Conservation (phyloP, 1,140 invertebrate species). For the Heliconius congener region DNA sequence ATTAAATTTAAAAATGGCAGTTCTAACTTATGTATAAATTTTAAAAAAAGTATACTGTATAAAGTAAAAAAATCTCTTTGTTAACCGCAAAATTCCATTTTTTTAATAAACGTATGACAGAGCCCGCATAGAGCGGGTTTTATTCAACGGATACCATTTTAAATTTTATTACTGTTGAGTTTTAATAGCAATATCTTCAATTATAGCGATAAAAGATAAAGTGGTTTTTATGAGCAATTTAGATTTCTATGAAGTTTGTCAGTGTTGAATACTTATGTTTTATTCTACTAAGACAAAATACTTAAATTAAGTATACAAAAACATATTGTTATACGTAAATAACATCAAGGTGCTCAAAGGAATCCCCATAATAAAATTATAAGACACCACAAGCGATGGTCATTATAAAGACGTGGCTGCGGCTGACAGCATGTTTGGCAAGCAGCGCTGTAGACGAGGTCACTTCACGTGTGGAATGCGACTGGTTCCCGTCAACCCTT, state of each 20-base stretch:
- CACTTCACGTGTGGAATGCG: constrained; percentile 51
- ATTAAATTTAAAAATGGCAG: not conserved
- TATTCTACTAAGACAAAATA: not conserved
- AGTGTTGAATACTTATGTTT: not conserved
- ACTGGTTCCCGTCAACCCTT: constrained; percentile 50
- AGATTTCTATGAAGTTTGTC: not conserved
- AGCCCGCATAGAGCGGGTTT: constrained; percentile 55
- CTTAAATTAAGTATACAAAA: not conserved
- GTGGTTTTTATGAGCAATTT: constrained; percentile 27
- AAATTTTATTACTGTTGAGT: constrained; percentile 55
- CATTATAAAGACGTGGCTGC: constrained; percentile 42
- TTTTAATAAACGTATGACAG: constrained; percentile 37
- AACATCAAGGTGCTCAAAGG: not conserved
- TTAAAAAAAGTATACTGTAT: not conserved
- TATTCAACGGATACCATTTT: constrained; percentile 47
- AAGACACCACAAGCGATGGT: constrained; percentile 7
- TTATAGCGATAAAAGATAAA: constrained; percentile 37
- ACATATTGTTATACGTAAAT: not conserved
- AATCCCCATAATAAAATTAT: not conserved
- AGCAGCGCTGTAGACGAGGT: constrained; percentile 41
- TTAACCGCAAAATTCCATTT: constrained; percentile 62
- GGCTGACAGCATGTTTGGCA: constrained; percentile 45
- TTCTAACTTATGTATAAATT: not conserved
- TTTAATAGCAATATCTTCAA: constrained; percentile 46
- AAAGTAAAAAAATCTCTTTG: constrained; percentile 31